Conservation (phyloP, 2,888 invertebrate genomes). For the Strigamia crassipes region DNA sequence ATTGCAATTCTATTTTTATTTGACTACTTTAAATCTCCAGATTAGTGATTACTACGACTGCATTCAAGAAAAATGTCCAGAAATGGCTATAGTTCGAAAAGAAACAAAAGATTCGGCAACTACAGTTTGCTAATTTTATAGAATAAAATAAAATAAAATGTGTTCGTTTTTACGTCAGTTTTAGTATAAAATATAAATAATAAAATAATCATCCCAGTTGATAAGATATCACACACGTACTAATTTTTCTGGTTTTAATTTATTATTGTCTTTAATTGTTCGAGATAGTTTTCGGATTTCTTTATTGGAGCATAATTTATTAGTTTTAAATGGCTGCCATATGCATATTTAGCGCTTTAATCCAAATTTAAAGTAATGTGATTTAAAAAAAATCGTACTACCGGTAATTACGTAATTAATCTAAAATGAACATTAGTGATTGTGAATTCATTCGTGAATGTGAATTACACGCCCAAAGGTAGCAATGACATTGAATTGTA, state of each 20-base stretch:
- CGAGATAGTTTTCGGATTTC: neutral
- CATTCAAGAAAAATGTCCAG: neutral
- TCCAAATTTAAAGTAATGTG: neutral
- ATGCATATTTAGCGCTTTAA: neutral
- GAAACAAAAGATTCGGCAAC: neutral
- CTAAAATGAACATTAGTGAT: neutral
- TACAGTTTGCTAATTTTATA: neutral
- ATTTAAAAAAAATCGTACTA: too few species aligned
- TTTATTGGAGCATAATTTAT: neutral
- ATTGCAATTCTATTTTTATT: neutral
- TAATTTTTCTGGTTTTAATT: too few species aligned
- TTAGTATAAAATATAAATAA: too few species aligned
- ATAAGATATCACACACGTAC: too few species aligned
- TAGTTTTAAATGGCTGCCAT: neutral
- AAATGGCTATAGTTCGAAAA: neutral
- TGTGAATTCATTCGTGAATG: slow-evolving; percentile 33
- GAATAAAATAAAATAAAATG: too few species aligned
- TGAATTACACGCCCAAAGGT: neutral
- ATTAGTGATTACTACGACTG: neutral
- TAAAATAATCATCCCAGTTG: too few species aligned
- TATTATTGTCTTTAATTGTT: too few species aligned
- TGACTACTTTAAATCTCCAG: neutral
- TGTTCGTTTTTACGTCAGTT: too few species aligned
- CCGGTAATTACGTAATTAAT: neutral
- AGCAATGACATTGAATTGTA: neutral